Evolutionary conservation across 2,888 invertebrate species (phyloP).

Genomic region (Torymus tubicola): DNA sequence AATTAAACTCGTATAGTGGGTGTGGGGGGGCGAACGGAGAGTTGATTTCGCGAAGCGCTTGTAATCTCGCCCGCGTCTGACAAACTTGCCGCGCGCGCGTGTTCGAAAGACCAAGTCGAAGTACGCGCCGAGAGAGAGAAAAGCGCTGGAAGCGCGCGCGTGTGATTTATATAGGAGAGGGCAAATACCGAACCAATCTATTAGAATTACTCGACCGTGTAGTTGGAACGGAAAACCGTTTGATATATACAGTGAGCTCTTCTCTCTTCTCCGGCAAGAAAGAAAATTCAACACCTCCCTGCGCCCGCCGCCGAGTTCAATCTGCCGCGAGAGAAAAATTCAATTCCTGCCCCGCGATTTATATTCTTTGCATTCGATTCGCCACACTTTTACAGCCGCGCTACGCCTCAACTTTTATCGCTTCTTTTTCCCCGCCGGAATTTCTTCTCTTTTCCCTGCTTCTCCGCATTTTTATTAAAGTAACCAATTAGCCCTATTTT

Average conservation of each 20-base stretch:
- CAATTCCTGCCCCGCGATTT: conserved; percentile 7
- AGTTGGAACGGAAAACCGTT: conserved; percentile 52
- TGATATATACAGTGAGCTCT: conserved; percentile 25
- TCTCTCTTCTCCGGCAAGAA: neutral
- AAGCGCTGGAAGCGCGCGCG: conserved; percentile 11
- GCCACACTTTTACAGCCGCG: conserved; percentile 3
- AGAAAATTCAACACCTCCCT: conserved; percentile 47
- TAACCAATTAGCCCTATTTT: too few species aligned
- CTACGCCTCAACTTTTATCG: neutral
- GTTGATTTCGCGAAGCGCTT: neutral
- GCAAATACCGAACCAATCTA: conserved; percentile 49
- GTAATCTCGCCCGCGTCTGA: neutral
- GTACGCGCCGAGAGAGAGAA: conserved; percentile 28
- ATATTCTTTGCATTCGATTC: conserved; percentile 22
- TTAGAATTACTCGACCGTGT: conserved; percentile 50
- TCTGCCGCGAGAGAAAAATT: conserved; percentile 31
- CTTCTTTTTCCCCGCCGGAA: neutral
- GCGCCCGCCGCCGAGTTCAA: conserved; percentile 6
- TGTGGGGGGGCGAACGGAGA: neutral
- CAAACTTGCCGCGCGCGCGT: too few species aligned
- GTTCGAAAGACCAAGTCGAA: neutral
- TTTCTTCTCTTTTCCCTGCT: too few species aligned
- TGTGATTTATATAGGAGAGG: conserved; percentile 39
- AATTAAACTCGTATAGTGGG: conserved; percentile 21
- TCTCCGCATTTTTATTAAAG: too few species aligned